Percentiles rank a stretch among this genome's conserved stretches.
Conservation (phyloP, 2,113 vertebrate genomes). For the Ceuthmochares aereus region DNA sequence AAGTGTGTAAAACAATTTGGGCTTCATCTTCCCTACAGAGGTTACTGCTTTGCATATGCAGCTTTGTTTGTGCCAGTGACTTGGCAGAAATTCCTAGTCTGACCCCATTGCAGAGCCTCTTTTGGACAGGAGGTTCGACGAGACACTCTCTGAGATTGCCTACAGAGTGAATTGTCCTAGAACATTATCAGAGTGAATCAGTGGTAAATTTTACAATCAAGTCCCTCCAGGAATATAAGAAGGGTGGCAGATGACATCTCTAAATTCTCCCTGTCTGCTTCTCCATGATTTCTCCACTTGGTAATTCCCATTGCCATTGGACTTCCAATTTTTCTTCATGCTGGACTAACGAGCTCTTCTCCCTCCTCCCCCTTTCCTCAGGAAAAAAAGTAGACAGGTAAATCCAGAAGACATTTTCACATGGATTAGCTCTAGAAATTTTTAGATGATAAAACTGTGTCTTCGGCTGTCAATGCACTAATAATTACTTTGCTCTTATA, state of each 20-base stretch:
- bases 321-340: background rate
- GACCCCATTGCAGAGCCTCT: fast-evolving
- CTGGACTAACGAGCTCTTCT: background rate
- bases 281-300: fast-evolving
- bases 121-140: background rate
- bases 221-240: background rate
- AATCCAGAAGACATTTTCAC: background rate
- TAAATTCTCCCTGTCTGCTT: background rate
- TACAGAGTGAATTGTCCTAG: background rate
- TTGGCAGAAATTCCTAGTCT: background rate
- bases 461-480: background rate
- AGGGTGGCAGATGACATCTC: background rate
- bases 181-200: background rate
- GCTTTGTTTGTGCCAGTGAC: background rate
- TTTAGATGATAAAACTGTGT: background rate
- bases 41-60: background rate
- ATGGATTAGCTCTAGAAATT: background rate
- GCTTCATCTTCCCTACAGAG: background rate
- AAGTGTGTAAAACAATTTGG: background rate
- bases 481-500: background rate
- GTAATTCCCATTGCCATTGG: background rate
- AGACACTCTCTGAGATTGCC: background rate
- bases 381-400: background rate
- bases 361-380: background rate
- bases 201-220: background rate